Percentiles rank a stretch among this genome's conserved stretches.
Evolutionary conservation across 92 coral and sea anemone species (phyloP).

Genomic region (Umimayanthus chanpuru): DNA sequence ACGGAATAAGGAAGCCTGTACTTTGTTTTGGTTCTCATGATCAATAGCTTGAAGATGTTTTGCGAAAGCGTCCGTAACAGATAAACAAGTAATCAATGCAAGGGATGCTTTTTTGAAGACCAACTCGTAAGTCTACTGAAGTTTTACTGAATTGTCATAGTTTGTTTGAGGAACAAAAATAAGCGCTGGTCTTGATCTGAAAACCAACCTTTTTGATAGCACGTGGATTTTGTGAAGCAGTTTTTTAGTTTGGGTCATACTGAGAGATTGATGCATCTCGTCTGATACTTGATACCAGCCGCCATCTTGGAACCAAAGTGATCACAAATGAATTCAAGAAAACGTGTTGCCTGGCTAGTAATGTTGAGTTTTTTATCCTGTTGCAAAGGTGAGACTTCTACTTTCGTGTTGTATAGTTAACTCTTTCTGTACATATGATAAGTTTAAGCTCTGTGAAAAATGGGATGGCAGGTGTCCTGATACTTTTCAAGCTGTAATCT

Average conservation of each 20-base stretch:
- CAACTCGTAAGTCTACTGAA: neutral
- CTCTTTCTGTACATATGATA: no score
- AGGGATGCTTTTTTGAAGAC: neutral
- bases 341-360: neutral
- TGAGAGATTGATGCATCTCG: neutral
- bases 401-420: neutral
- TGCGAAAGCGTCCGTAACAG: neutral
- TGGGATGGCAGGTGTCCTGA: neutral
- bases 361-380: neutral
- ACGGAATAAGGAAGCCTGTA: neutral
- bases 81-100: neutral
- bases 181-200: neutral
- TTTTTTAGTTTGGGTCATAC: neutral
- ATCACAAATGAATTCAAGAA: conserved; percentile 13
- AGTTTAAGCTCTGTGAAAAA: neutral
- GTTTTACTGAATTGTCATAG: no score
- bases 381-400: conserved; percentile 15
- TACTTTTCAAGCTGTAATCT: neutral
- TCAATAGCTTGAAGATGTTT: neutral
- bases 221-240: neutral
- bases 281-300: neutral
- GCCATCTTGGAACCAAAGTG: neutral
- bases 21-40: no score
- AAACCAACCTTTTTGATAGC: neutral
- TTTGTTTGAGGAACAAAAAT: neutral